These are phyloP conservation scores for Griposia aprilina DNA, from an alignment of 2,888 invertebrate genomes.

Conservation along the genomic window DNA sequence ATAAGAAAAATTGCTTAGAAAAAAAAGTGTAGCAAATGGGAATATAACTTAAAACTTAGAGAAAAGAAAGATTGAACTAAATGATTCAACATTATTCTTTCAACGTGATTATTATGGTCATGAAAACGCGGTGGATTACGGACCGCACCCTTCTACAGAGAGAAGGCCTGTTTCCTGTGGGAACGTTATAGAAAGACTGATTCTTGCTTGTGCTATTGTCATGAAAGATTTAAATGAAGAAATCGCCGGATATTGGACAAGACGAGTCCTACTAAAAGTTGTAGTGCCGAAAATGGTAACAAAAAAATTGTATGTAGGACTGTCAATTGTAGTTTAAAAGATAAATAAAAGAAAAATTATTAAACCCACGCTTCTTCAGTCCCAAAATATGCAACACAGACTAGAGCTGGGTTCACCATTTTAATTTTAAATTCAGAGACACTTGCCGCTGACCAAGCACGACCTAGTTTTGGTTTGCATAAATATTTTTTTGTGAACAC, in stretches of 20 bases:
- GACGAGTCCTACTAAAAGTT: too few species aligned
- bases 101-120: neutral
- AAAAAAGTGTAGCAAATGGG: too few species aligned
- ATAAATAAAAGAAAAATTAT: conserved; percentile 4
- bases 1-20: too few species aligned
- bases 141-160: neutral
- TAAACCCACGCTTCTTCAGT: neutral
- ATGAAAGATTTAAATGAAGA: neutral
- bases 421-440: conserved; percentile 59
- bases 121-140: neutral
- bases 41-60: too few species aligned
- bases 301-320: too few species aligned
- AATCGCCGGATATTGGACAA: too few species aligned
- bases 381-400: conserved; percentile 28
- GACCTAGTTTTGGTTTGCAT: conserved; percentile 43
- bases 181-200: too few species aligned
- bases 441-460: conserved; percentile 26
- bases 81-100: neutral
- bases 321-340: neutral
- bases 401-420: conserved; percentile 41
- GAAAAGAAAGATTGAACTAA: neutral
- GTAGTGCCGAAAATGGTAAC: too few species aligned
- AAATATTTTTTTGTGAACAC: conserved; percentile 34
- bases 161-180: too few species aligned
- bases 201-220: too few species aligned